Conservation (phyloP, 2,797 vertebrate species). For the Protosalanx chinensis region DNA sequence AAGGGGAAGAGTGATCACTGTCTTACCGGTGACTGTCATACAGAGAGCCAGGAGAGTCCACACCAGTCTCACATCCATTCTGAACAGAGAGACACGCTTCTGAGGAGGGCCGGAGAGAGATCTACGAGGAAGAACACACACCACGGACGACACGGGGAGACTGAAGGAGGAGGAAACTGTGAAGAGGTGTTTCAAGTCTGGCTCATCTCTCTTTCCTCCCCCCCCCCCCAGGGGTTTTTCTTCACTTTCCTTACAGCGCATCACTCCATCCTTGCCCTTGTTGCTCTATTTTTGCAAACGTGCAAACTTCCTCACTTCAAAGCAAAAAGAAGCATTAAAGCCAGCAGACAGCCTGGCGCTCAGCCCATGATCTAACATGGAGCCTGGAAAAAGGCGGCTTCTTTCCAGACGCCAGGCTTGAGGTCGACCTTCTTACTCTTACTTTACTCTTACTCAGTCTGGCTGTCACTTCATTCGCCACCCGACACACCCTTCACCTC, state of each 20-base stretch:
- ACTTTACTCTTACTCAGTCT: constrained; percentile 50
- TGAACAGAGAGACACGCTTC: constrained; percentile 5
- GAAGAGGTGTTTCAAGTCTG: constrained; percentile 54
- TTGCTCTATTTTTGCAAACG: constrained; percentile 56
- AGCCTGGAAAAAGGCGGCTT: too few relatives aligned
- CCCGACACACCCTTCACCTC: constrained; percentile 18
- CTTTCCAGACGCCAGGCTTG: too few relatives aligned
- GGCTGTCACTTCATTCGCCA: constrained; percentile 28
- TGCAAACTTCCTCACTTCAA: constrained; percentile 77
- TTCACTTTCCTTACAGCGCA: constrained; percentile 53
- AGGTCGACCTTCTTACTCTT: not conserved
- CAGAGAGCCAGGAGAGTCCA: not conserved
- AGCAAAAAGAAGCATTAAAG: constrained; percentile 34
- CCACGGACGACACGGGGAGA: constrained; percentile 39
- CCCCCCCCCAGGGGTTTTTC: constrained; percentile 21
- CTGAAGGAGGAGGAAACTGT: constrained; percentile 66
- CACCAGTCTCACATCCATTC: not conserved
- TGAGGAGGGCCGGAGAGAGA: constrained; percentile 19
- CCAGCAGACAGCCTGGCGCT: too few relatives aligned
- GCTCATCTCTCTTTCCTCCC: constrained; percentile 27
- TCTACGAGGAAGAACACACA: not conserved
- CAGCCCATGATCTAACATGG: too few relatives aligned
- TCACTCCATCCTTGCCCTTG: constrained; percentile 52
- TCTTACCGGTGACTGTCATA: not conserved
- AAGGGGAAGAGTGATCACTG: too few relatives aligned